Conservation (phyloP, 2,797 vertebrate species). For the Cottoperca gobio region DNA sequence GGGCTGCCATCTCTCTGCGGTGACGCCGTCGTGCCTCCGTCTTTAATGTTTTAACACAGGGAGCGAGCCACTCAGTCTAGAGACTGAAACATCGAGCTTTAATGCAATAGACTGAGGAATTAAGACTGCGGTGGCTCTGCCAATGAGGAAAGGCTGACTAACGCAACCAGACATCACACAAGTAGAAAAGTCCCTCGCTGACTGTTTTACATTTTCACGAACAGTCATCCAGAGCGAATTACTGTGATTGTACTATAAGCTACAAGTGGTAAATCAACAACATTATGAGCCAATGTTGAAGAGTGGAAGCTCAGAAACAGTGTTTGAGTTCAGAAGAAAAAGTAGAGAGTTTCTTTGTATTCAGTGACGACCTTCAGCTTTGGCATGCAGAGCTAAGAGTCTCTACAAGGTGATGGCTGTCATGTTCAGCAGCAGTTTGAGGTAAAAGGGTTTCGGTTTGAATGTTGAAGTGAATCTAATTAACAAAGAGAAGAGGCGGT, state of each 20-base stretch:
- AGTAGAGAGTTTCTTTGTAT: not conserved
- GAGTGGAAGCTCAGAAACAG: slow-evolving; percentile 17
- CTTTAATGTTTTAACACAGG: slow-evolving; percentile 84
- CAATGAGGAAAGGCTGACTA: slow-evolving; percentile 78
- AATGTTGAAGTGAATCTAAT: not conserved
- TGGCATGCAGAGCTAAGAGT: not conserved
- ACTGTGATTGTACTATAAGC: slow-evolving; percentile 17
- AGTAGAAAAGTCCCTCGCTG: slow-evolving; percentile 64
- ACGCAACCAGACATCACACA: slow-evolving; percentile 70
- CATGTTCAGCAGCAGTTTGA: slow-evolving; percentile 8
- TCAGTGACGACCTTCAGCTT: not conserved
- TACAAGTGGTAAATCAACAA: slow-evolving; percentile 29
- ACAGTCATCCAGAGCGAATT: slow-evolving; percentile 22
- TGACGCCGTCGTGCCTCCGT: slow-evolving; percentile 85
- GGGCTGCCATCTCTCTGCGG: slow-evolving; percentile 85
- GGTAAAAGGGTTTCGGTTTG: not conserved
- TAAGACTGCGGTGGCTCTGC: slow-evolving; percentile 69
- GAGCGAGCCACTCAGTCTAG: slow-evolving; percentile 81
- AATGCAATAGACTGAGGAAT: slow-evolving; percentile 73
- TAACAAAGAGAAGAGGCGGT: not conserved
- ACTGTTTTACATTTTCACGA: slow-evolving; percentile 36
- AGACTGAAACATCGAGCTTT: slow-evolving; percentile 76
- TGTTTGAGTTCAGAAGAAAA: not conserved
- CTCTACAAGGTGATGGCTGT: not conserved
- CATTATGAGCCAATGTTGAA: not conserved